Evolutionary conservation across 2,888 invertebrate genomes (phyloP).

Genomic region (Carabus problematicus): DNA sequence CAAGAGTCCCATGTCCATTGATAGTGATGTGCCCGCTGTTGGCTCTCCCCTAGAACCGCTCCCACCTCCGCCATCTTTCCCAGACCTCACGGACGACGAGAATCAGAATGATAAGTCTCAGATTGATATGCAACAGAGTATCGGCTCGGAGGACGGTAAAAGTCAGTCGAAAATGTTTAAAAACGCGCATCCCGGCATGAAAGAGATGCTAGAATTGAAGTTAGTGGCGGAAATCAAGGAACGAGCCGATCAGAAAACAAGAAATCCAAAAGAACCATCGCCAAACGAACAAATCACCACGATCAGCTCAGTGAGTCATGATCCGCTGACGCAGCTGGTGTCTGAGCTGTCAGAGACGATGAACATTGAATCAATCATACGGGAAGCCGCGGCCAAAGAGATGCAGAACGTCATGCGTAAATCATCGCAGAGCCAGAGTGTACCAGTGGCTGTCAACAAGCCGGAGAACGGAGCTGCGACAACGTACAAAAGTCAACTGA

Average conservation of each 20-base stretch:
- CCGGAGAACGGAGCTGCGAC: conserved; percentile 56
- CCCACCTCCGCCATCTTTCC: conserved; percentile 55
- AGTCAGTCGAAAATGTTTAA: conserved; percentile 57
- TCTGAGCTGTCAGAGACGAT: conserved; percentile 86
- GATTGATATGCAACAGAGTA: conserved; percentile 31
- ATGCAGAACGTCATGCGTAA: conserved; percentile 45
- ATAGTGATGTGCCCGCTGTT: conserved; percentile 60
- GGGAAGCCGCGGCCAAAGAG: conserved; percentile 50
- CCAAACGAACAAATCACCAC: conserved; percentile 55
- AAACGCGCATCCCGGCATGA: conserved; percentile 68
- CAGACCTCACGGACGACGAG: conserved; percentile 48
- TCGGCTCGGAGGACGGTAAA: conserved; percentile 53
- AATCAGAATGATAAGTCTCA: conserved; percentile 40
- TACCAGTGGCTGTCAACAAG: conserved; percentile 44
- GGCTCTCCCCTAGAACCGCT: conserved; percentile 61
- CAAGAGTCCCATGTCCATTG: conserved; percentile 57
- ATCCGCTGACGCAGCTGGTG: conserved; percentile 82
- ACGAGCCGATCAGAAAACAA: conserved; percentile 71
- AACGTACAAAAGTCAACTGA: conserved; percentile 72
- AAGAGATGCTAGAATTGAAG: conserved; percentile 83
- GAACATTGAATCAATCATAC: conserved; percentile 66
- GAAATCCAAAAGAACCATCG: conserved; percentile 64
- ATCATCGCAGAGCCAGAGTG: conserved; percentile 40
- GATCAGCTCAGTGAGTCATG: conserved; percentile 65
- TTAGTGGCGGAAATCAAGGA: conserved; percentile 86